Evolutionary conservation across 2,797 vertebrate species (phyloP), one percentile per base, ranked within the genome.

Genomic region (Rhinella marina): DNA sequence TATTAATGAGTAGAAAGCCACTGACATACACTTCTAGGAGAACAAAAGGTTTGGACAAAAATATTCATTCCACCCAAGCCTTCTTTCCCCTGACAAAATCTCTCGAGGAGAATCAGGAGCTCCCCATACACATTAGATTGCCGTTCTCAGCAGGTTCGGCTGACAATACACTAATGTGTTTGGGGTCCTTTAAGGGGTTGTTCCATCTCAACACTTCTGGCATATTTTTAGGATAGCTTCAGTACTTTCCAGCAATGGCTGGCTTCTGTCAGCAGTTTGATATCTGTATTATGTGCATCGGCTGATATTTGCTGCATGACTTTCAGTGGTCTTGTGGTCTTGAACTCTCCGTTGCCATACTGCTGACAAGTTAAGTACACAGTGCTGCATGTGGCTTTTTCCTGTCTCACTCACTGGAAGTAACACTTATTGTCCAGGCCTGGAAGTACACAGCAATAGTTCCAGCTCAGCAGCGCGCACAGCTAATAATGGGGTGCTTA

Each of bases 401-500:
- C 82, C n/a, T 25, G 64, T 70, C 68, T 73, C 52, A n/a, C 17
- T 73, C 7, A 8, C 50, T 72, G 68, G 25, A 84, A 54, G 32
- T 21, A 77, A 75, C 68, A 59, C 68, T 57, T 70, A 27, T 52
- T 84, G 82, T 19, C 6, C 66, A 70, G 59, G 52, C 23, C 59
- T 61, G 56, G 61, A 48, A 41, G 50, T 23, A 10, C 32, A 50
- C 41, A 14, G 29, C 19, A 64, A 48, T 72, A 84, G 25, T 57
- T 32, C 27, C 21, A 48, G 54, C 68, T 41, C 52, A 10, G 68
- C 19, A 83, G n/a, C n/a, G 17, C n/a, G 11, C 54, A 59, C 50
- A 29, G 68, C 52, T 75, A 77, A 62, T 85, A 85, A 85, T 85
- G 84, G 73, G 84, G 73, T 77, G 57, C 59, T 76, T 61, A 77